phyloP scores from a whole-genome alignment of 1,140 invertebrate species.

The Pectinophora gossypiella region DNA sequence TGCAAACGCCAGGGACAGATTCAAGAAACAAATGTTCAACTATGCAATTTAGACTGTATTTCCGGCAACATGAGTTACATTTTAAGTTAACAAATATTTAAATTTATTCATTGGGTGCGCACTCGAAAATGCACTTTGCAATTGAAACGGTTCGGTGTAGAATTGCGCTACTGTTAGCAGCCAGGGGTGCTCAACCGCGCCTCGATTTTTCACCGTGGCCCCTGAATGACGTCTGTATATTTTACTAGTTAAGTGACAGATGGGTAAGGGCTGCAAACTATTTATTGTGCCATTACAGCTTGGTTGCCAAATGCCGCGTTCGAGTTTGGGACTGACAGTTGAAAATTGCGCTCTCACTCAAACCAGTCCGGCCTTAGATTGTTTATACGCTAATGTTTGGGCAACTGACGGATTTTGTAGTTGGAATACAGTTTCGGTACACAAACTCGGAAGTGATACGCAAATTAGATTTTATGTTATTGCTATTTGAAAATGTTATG shows the following conservation, averaged over 20 bases:
- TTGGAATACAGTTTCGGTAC: no score
- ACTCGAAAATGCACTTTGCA: constrained; percentile 42
- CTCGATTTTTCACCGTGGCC: constrained; percentile 66
- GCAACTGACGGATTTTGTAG: neutral
- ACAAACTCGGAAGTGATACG: no score
- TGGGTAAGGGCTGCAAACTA: constrained; percentile 68
- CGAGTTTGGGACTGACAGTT: constrained; percentile 57
- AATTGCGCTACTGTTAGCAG: constrained; percentile 8
- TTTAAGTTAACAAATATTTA: constrained; percentile 75
- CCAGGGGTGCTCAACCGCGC: constrained; percentile 50
- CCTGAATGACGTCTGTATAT: constrained; percentile 73
- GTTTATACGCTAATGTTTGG: neutral
- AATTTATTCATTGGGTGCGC: constrained; percentile 59
- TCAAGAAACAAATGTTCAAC: constrained; percentile 64
- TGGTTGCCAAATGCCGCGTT: constrained; percentile 56
- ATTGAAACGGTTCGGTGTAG: constrained; percentile 13
- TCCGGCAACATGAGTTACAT: constrained; percentile 73
- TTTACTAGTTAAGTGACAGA: constrained; percentile 74
- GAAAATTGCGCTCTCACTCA: constrained; percentile 45
- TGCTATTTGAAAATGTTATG: no score
- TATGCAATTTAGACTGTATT: constrained; percentile 73
- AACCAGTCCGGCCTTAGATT: neutral
- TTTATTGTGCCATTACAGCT: constrained; percentile 71
- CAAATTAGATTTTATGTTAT: no score
- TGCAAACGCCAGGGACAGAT: constrained; percentile 24